Percentiles rank a stretch among this genome's conserved stretches.
These are phyloP conservation scores for Caenorhabditis inopinata DNA, from an alignment of 1,140 invertebrate species.

Conservation along the genomic window DNA sequence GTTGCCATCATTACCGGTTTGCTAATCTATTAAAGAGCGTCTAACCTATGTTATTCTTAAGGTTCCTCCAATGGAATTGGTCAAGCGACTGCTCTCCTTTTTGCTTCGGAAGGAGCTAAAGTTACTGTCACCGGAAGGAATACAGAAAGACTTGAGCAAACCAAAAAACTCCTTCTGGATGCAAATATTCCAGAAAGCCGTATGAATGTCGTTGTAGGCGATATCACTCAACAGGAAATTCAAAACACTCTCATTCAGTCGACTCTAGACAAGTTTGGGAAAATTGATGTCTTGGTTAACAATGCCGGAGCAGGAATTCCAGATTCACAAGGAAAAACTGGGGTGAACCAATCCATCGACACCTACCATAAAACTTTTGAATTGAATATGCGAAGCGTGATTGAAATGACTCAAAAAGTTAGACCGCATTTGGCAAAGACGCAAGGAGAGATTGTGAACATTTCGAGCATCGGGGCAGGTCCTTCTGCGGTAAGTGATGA, in stretches of 20 bases:
- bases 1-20: conserved; percentile 40
- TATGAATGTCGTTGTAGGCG: conserved; percentile 17
- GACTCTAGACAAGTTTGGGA: conserved; percentile 33
- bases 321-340: not conserved
- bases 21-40: not conserved
- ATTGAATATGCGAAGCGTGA: not conserved
- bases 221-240: conserved; percentile 25
- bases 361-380: conserved; percentile 9
- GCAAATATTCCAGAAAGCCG: not conserved
- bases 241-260: conserved; percentile 21
- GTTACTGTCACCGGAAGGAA: conserved; percentile 43
- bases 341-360: not conserved
- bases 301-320: conserved; percentile 37
- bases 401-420: conserved; percentile 21
- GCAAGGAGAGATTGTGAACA: conserved; percentile 8
- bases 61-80: conserved; percentile 45
- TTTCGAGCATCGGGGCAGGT: conserved; percentile 15
- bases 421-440: conserved; percentile 16
- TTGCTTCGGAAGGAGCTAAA: conserved; percentile 41
- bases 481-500: conserved; percentile 26
- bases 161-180: not conserved
- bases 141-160: not conserved
- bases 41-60: not conserved
- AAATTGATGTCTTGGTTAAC: conserved; percentile 42
- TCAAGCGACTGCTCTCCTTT: conserved; percentile 28